A percentile compares a stretch with the other conserved stretches of the same genome.
Conservation (phyloP, 92 coral and sea anemone genomes). For the Zoanthus sociatus region DNA sequence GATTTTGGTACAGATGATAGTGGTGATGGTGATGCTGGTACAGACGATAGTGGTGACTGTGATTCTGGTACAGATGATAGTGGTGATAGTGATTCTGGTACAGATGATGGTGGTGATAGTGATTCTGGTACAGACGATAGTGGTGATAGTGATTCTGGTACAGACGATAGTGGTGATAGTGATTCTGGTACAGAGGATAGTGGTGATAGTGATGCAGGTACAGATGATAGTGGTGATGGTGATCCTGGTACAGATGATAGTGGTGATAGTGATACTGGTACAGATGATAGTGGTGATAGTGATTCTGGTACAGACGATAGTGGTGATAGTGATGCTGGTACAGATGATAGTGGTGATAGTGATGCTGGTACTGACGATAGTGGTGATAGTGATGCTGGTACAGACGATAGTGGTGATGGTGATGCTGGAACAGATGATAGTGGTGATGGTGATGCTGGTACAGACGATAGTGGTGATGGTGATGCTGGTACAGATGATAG, state of each 20-base stretch:
- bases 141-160: not conserved
- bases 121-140: not conserved
- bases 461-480: not conserved
- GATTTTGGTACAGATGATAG: not conserved
- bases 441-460: not conserved
- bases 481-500: too few species aligned
- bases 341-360: not conserved
- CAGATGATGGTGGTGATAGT: not conserved
- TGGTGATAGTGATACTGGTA: not conserved
- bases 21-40: not conserved
- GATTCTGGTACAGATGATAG: not conserved
- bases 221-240: not conserved
- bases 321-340: not conserved
- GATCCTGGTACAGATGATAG: not conserved
- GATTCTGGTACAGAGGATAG: not conserved
- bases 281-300: not conserved
- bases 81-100: not conserved
- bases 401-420: not conserved
- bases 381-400: not conserved
- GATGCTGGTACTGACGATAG: not conserved
- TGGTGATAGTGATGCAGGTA: not conserved
- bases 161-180: not conserved
- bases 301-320: not conserved
- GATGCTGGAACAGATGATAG: not conserved
- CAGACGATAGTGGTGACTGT: not conserved